A percentile compares a stretch with the other conserved stretches of the same genome.
phyloP scores from a whole-genome alignment of 2,113 vertebrate genomes.

The Crotophaga sulcirostris region DNA sequence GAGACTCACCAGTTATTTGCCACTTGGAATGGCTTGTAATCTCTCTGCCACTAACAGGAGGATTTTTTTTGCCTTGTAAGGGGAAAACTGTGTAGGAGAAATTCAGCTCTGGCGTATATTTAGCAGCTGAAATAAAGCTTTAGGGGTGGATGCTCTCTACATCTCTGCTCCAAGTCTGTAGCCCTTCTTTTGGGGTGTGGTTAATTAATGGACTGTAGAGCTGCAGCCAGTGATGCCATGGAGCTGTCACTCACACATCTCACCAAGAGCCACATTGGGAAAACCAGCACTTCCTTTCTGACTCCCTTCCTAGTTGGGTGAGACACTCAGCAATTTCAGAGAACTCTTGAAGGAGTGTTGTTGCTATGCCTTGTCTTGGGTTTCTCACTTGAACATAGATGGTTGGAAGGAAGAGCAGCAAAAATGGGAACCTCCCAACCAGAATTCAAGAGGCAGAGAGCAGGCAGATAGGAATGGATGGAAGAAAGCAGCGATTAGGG shows the following conservation, averaged over 20 bases:
- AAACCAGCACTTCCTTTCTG: not conserved
- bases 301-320: not conserved
- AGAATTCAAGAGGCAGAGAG: not conserved
- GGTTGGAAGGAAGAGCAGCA: not conserved
- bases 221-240: not conserved
- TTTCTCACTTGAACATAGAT: not conserved
- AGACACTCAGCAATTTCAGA: not conserved
- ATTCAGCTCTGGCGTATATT: not conserved
- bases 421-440: not conserved
- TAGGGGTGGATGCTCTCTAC: not conserved
- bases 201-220: not conserved
- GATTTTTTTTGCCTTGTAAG: not conserved
- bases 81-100: not conserved
- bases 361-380: not conserved
- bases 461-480: not conserved
- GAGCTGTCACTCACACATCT: not conserved
- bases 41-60: not conserved
- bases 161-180: not conserved
- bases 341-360: not conserved
- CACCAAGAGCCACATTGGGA: not conserved
- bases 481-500: not conserved
- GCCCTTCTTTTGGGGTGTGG: not conserved
- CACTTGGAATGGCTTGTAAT: not conserved
- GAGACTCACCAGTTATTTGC: not conserved
- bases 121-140: not conserved